These are phyloP conservation scores for Bryconaethiops microstoma DNA, from an alignment of 2,797 vertebrate species.

Conservation along the genomic window DNA sequence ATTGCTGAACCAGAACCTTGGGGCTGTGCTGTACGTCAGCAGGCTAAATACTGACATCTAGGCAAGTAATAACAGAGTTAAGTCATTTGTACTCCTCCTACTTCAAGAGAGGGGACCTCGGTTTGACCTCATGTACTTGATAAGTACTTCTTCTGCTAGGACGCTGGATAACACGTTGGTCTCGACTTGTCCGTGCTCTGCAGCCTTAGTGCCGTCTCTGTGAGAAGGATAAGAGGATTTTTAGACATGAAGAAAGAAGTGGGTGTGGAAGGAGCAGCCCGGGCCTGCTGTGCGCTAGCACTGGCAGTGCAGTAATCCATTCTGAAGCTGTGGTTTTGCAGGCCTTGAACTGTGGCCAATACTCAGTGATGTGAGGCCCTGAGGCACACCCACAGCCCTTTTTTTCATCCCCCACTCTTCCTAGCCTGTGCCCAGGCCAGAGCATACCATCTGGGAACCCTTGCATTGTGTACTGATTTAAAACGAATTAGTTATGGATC, in stretches of 20 bases:
- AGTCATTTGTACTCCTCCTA: slow-evolving; percentile 41
- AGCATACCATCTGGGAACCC: slow-evolving; percentile 14
- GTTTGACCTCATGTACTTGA: slow-evolving; percentile 19
- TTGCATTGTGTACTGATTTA: slow-evolving; percentile 15
- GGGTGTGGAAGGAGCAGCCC: slow-evolving; percentile 43
- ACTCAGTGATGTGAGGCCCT: slow-evolving; percentile 35
- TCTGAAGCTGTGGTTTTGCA: slow-evolving; percentile 45
- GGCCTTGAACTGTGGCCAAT: slow-evolving; percentile 36
- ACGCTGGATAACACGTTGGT: slow-evolving; percentile 13
- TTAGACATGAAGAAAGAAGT: slow-evolving; percentile 37
- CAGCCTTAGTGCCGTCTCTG: neutral
- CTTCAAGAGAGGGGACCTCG: slow-evolving; percentile 11
- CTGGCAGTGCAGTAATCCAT: slow-evolving; percentile 36
- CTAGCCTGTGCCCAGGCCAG: slow-evolving; percentile 25
- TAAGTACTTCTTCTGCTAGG: slow-evolving; percentile 15
- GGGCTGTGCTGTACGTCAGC: slow-evolving; percentile 35
- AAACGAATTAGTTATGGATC: neutral
- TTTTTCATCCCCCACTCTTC: slow-evolving; percentile 28
- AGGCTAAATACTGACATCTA: slow-evolving; percentile 36
- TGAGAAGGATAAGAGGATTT: slow-evolving; percentile 23
- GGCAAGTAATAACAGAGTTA: slow-evolving; percentile 54
- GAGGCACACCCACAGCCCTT: slow-evolving; percentile 26
- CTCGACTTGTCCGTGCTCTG: slow-evolving; percentile 38
- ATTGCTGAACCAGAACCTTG: slow-evolving; percentile 25
- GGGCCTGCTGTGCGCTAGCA: slow-evolving; percentile 20